A percentile compares a stretch with the other conserved stretches of the same genome.
These are phyloP conservation scores for Struthio camelus DNA, from an alignment of 2,113 vertebrate species.

Conservation along the genomic window DNA sequence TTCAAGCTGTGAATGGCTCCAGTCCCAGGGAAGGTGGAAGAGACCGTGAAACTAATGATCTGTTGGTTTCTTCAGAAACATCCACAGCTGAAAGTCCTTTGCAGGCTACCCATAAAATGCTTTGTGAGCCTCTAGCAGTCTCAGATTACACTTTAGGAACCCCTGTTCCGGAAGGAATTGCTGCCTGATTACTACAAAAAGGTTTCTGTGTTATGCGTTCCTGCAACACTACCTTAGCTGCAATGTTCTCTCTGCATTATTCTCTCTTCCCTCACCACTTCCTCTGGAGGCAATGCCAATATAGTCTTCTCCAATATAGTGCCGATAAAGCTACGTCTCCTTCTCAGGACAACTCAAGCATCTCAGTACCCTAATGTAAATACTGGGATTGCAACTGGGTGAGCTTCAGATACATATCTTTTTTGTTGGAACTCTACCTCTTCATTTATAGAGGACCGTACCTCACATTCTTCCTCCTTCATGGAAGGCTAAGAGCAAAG, in stretches of 20 bases:
- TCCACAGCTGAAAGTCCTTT: neutral
- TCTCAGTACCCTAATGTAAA: neutral
- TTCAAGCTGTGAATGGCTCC: neutral
- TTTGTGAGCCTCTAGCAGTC: neutral
- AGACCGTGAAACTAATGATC: neutral
- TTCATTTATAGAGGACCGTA: neutral
- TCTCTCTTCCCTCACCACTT: neutral
- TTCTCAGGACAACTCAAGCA: neutral
- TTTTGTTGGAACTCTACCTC: neutral
- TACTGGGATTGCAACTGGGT: neutral
- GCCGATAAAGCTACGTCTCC: neutral
- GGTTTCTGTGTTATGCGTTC: neutral
- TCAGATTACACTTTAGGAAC: neutral
- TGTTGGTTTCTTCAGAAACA: neutral
- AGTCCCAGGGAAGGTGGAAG: neutral
- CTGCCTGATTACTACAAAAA: neutral
- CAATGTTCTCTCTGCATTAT: rapidly evolving
- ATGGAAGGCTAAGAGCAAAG: neutral
- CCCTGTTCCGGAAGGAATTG: neutral
- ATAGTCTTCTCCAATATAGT: too few species aligned
- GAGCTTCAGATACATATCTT: neutral
- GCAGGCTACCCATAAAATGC: neutral
- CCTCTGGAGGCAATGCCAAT: neutral
- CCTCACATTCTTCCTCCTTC: neutral
- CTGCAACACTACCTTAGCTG: neutral